Percentiles rank a stretch among this genome's conserved stretches.
Evolutionary conservation across 2,113 vertebrate species (phyloP).

Genomic region (Rhinoderma darwinii): DNA sequence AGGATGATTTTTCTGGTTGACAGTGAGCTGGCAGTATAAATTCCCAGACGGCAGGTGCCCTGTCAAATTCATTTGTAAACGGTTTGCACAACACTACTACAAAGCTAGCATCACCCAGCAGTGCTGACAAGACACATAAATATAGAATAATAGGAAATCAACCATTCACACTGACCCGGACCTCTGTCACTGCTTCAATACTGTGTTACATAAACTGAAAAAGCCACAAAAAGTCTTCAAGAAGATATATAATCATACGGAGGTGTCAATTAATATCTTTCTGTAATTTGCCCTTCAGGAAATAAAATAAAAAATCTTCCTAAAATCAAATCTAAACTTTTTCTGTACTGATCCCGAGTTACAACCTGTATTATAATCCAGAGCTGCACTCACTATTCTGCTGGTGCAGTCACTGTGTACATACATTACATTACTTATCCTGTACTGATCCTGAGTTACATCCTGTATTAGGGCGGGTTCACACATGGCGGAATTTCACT

Average conservation of each 20-base stretch:
- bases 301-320: no score
- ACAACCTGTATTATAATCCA: no score
- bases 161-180: neutral
- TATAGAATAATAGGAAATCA: slow-evolving; percentile 11
- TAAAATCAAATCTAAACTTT: no score
- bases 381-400: no score
- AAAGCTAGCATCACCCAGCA: neutral
- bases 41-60: neutral
- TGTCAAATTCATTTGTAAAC: slow-evolving; percentile 31
- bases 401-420: no score
- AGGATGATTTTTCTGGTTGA: slow-evolving; percentile 6
- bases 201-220: neutral
- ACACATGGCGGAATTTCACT: no score
- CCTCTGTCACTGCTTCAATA: neutral
- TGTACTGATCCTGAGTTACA: no score
- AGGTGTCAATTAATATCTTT: no score
- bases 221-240: neutral
- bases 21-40: slow-evolving; percentile 2
- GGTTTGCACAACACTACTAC: slow-evolving; percentile 28
- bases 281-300: no score
- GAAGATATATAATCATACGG: neutral
- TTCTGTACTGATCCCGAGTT: no score
- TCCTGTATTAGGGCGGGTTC: no score
- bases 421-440: no score
- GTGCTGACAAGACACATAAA: neutral